Evolutionary conservation across 2,113 vertebrate genomes (phyloP), one percentile per base, ranked within the genome.

Genomic region (Entomyzon cyanotis): DNA sequence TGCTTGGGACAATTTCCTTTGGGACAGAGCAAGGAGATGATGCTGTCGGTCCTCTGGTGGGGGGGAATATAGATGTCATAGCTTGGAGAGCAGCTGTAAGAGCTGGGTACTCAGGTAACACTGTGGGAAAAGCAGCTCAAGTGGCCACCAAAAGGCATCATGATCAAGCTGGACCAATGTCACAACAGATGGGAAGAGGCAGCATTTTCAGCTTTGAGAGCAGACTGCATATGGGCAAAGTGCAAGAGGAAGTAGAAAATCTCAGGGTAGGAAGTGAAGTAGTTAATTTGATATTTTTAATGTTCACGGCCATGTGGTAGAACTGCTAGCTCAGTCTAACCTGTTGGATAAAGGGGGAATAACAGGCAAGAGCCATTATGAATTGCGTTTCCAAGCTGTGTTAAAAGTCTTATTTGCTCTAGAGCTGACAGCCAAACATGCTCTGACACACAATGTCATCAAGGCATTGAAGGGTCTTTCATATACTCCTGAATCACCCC

Each of bases 271-370:
- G 58, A 87, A 82, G 19, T 78, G 42, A 50, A 52, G 31, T 41
- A 28, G 23, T 49, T 81, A 46, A 63, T 3, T 3, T 46, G 44
- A 3, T 46, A 42, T 27, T 79, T 87, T 39, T 73, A 49, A 64
- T 33, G 15, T 33, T 82, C 69, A n/a, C 2, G 3, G 39, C 17
- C 11, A 19, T 30, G 7, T 41, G 0, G 1, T 19, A 68, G n/a
- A 60, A 42, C 15, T 60, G 60, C 20, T 63, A n/a, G 49, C 37
- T 91, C 33, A 10, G 33, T 55, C 28, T 42, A 49, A 76, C 44
- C 17, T 7, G 2, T 25, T 42, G 25, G 33, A 49, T 70, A 33
- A 41, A 58, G 28, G 70, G 44, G 46, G 28, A 49, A 49, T 47
- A 78, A 46, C 15, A 70, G 46, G 60, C 17, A 55, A 58, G 49